Percentiles rank a stretch among this genome's conserved stretches.
Conservation (phyloP, 2,113 vertebrate species). For the Eulemur macaco region DNA sequence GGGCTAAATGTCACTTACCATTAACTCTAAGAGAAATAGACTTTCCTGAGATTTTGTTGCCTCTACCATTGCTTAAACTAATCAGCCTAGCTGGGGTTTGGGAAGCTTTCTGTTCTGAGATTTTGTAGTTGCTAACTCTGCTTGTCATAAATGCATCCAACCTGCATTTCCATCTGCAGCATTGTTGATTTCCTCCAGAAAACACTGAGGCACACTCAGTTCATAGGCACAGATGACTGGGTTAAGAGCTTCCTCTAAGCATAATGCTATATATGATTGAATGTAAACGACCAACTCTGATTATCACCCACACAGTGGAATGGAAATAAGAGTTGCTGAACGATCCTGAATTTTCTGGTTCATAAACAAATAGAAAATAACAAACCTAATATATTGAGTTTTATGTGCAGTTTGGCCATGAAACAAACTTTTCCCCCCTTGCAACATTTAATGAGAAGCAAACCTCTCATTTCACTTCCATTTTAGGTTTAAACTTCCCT, state of each 20-base stretch:
- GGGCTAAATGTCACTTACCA: constrained; percentile 23
- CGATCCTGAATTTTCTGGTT: constrained; percentile 72
- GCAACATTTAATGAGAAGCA: constrained; percentile 81
- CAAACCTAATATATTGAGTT: constrained; percentile 79
- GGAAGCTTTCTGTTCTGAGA: constrained; percentile 43
- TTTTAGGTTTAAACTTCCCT: constrained; percentile 81
- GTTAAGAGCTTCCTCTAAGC: constrained; percentile 68
- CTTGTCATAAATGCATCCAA: constrained; percentile 63
- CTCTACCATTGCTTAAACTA: background rate
- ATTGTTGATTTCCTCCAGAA: constrained; percentile 67
- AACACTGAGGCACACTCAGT: constrained; percentile 59
- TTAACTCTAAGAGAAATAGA: constrained; percentile 6
- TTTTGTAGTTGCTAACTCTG: constrained; percentile 56
- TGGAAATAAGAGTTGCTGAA: constrained; percentile 69
- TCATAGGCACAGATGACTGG: constrained; percentile 70
- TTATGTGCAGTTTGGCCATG: constrained; percentile 80
- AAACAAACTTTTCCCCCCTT: constrained; percentile 80
- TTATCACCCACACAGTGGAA: constrained; percentile 69
- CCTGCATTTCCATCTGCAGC: constrained; percentile 72
- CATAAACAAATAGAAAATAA: constrained; percentile 82
- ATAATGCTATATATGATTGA: constrained; percentile 57
- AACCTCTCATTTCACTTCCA: constrained; percentile 78
- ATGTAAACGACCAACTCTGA: constrained; percentile 69
- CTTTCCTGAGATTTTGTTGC: background rate
- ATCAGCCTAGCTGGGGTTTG: background rate